These are phyloP conservation scores for Parelbella ahira DNA, from an alignment of 2,888 invertebrate genomes.

Conservation along the genomic window DNA sequence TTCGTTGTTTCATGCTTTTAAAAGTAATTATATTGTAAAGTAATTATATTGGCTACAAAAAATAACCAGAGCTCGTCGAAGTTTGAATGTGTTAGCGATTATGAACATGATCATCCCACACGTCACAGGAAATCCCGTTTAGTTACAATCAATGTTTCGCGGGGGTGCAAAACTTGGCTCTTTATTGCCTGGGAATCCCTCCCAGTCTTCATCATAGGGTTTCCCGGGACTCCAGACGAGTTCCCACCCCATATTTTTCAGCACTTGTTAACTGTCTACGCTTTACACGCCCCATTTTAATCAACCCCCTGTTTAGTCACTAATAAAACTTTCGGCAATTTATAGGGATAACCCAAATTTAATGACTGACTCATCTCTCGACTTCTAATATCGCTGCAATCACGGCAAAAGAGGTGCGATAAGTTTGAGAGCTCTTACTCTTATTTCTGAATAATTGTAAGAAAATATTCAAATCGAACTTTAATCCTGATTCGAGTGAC, in stretches of 20 bases:
- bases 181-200: slow-evolving; percentile 61
- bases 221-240: slow-evolving; percentile 54
- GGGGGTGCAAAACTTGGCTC: slow-evolving; percentile 47
- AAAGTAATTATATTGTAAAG: too few species aligned
- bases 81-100: neutral
- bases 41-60: too few species aligned
- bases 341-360: slow-evolving; percentile 24
- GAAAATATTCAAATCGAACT: too few species aligned
- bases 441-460: too few species aligned
- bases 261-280: slow-evolving; percentile 52
- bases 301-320: slow-evolving; percentile 16
- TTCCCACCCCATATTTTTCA: slow-evolving; percentile 45
- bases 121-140: slow-evolving; percentile 57
- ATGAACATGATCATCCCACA: slow-evolving; percentile 32
- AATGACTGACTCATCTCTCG: slow-evolving; percentile 13
- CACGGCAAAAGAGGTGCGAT: too few species aligned
- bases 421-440: too few species aligned
- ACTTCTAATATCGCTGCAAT: too few species aligned
- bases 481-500: too few species aligned
- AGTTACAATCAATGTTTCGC: slow-evolving; percentile 48
- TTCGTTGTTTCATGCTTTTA: too few species aligned
- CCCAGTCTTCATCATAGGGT: slow-evolving; percentile 63
- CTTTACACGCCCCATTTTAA: slow-evolving; percentile 29
- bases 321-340: slow-evolving; percentile 14
- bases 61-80: neutral